A percentile compares a stretch with the other conserved stretches of the same genome.
These are phyloP conservation scores for Iphiclides podalirius DNA, from an alignment of 2,888 invertebrate genomes.

Conservation along the genomic window DNA sequence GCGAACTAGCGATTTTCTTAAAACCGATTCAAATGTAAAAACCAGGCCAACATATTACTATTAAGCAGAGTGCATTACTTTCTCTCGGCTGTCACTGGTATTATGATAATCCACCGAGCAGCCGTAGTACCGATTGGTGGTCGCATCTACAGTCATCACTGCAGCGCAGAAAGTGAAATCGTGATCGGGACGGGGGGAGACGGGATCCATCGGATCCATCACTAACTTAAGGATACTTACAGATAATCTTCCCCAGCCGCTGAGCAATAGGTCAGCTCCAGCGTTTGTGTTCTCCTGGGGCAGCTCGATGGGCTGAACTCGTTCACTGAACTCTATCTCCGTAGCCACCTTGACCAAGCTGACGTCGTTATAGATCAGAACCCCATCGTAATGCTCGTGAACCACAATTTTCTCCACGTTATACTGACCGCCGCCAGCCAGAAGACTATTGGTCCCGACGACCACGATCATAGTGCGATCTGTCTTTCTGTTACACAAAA, in stretches of 20 bases:
- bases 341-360: conserved; percentile 55
- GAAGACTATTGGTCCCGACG: conserved; percentile 69
- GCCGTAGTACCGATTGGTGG: no score
- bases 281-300: conserved; percentile 49
- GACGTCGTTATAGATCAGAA: conserved; percentile 61
- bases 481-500: conserved; percentile 29
- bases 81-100: no score
- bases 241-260: conserved; percentile 71
- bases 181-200: no score
- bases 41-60: no score
- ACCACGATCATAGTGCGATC: conserved; percentile 44
- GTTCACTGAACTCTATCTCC: conserved; percentile 50
- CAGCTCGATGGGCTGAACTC: conserved; percentile 54
- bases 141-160: no score
- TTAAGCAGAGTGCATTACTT: no score
- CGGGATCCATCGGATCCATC: no score
- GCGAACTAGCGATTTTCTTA: no score
- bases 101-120: no score
- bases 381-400: conserved; percentile 61
- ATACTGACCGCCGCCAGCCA: conserved; percentile 59
- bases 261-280: conserved; percentile 52
- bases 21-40: no score
- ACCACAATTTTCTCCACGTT: conserved; percentile 51
- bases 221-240: conserved; percentile 50
- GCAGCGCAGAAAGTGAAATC: no score